Evolutionary conservation across 2,113 vertebrate species (phyloP).

Genomic region (Girardinichthys multiradiatus): DNA sequence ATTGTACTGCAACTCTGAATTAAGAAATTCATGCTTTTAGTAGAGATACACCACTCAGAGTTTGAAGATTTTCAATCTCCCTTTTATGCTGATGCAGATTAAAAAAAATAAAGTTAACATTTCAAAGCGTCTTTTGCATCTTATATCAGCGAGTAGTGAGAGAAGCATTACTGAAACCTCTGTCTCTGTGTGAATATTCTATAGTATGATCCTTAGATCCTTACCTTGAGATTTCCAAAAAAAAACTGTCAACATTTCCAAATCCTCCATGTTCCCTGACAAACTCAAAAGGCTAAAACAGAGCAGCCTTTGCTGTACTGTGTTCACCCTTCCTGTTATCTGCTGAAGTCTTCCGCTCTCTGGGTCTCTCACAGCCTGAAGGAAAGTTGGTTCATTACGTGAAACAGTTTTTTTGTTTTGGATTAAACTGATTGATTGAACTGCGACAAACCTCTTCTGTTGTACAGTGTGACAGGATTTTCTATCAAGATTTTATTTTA

Average conservation of each 20-base stretch:
- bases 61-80: background rate
- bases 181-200: background rate
- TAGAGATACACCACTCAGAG: background rate
- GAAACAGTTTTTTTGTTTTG: background rate
- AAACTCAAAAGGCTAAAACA: background rate
- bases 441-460: background rate
- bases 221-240: background rate
- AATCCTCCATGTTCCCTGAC: too few relatives aligned
- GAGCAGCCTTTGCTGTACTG: too few relatives aligned
- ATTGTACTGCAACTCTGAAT: background rate
- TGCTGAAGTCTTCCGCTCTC: too few relatives aligned
- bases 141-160: background rate
- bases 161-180: background rate
- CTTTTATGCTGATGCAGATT: background rate
- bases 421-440: background rate
- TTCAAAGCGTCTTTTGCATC: background rate
- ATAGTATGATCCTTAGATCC: background rate
- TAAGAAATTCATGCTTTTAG: background rate
- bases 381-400: background rate
- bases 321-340: too few relatives aligned
- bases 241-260: too few relatives aligned
- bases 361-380: too few relatives aligned
- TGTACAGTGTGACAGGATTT: too few relatives aligned
- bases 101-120: background rate
- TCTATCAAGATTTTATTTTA: too few relatives aligned